Evolutionary conservation across 2,888 invertebrate species (phyloP).

Genomic region (Sepioteuthis lessoniana): DNA sequence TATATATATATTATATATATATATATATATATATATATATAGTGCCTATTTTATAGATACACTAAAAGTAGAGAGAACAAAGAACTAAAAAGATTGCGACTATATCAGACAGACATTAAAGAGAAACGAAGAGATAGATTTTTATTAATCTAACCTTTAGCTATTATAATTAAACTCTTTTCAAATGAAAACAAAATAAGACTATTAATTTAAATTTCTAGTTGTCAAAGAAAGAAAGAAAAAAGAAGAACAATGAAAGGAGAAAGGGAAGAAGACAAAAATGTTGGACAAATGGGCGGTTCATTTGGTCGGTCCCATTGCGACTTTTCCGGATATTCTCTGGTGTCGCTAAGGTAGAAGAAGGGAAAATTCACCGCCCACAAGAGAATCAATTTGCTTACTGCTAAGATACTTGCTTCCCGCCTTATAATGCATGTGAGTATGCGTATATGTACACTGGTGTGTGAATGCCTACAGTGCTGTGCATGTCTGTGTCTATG

Average conservation of each 20-base stretch:
- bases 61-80: too few species aligned
- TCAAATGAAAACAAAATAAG: too few species aligned
- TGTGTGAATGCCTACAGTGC: not conserved
- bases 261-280: not conserved
- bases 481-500: not conserved
- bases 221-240: not conserved
- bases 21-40: too few species aligned
- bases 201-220: too few species aligned
- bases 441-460: not conserved
- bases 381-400: not conserved
- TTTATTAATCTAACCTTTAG: too few species aligned
- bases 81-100: too few species aligned
- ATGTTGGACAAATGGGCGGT: not conserved
- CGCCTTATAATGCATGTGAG: not conserved
- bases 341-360: not conserved
- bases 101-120: too few species aligned
- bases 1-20: too few species aligned
- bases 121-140: too few species aligned
- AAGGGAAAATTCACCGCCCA: not conserved
- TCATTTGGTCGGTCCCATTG: not conserved
- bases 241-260: not conserved
- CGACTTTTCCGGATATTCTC: slow-evolving; percentile 33
- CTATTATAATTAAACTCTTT: too few species aligned
- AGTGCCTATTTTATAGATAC: too few species aligned
- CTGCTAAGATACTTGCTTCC: not conserved